Evolutionary conservation across 64 coral and sea anemone genomes (phyloP), one percentile per base, ranked within the genome.

Genomic region (Porites lutea): DNA sequence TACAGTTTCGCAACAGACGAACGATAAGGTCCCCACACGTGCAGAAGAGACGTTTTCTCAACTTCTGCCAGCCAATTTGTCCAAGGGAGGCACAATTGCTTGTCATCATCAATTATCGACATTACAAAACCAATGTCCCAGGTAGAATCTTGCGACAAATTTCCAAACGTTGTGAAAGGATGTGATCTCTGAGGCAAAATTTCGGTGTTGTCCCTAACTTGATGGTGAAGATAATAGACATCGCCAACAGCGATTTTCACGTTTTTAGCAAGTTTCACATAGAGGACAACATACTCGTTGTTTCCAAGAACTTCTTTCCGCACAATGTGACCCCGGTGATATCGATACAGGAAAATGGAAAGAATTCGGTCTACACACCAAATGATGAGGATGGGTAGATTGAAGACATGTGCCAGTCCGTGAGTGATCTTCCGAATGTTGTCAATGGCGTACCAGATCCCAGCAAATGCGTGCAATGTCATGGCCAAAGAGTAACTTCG

Each of bases 361-460:
- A 94, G 47, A 8, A 89, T 2, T 43, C 86, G 69, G 87, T 94
- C 92, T 21, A 94, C 44, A 46, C 92, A 94, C 92, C 92, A 94
- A 57, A 94, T 48, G 20, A 89, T 22, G 16, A 94, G 48, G 58
- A 94, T 73, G 4, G 92, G 92, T 13, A 94, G 86, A 19, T 94
- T 94, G 14, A 57, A 22, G 2, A 94, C 48, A 20, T 94, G 92
- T 14, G 92, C 70, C 62, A 94, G 68, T 5, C 92, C 86, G 13
- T 94, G 92, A 48, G 86, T 83, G n/a, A 89, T 94, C 70, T 94
- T 94, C 8, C 92, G 86, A 20, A 94, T 94, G 48, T 94, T 94
- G 78, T 94, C 92, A 62, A 83, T 51, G 15, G 92, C 77, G 51
- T 89, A 94, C 77, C 86, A 94, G 54, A 94, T 65, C 6, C 86